These are phyloP conservation scores for Lasaia peninsularis DNA, from an alignment of 1,140 invertebrate species.

Conservation along the genomic window DNA sequence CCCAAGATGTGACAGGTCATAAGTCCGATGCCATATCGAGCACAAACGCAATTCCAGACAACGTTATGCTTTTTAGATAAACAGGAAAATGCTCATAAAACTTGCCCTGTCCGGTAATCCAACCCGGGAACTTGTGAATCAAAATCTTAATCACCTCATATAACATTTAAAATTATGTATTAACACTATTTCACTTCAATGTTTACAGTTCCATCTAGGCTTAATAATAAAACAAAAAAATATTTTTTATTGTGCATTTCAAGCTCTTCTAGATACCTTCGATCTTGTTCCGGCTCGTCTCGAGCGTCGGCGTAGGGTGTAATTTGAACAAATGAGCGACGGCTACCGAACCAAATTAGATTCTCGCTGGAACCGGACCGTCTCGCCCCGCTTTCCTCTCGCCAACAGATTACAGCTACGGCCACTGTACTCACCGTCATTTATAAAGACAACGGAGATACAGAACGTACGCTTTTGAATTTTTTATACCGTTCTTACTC, in stretches of 20 bases:
- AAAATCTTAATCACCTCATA: no score
- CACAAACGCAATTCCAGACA: no score
- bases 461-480: conserved; percentile 24
- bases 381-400: conserved; percentile 38
- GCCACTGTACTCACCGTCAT: conserved; percentile 33
- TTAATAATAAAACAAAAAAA: background rate
- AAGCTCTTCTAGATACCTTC: conserved; percentile 2
- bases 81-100: no score
- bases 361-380: conserved; percentile 45
- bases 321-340: conserved; percentile 70
- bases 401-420: conserved; percentile 48
- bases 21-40: no score
- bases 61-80: no score
- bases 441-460: conserved; percentile 35
- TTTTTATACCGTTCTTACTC: conserved; percentile 26
- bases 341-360: conserved; percentile 68
- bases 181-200: no score
- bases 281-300: conserved; percentile 13
- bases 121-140: no score
- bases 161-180: no score
- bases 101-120: no score
- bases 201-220: no score
- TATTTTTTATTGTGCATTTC: background rate
- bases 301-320: conserved; percentile 36
- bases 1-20: no score